These are phyloP conservation scores for Calyptomena viridis DNA, from an alignment of 2,113 vertebrate species.

Conservation along the genomic window DNA sequence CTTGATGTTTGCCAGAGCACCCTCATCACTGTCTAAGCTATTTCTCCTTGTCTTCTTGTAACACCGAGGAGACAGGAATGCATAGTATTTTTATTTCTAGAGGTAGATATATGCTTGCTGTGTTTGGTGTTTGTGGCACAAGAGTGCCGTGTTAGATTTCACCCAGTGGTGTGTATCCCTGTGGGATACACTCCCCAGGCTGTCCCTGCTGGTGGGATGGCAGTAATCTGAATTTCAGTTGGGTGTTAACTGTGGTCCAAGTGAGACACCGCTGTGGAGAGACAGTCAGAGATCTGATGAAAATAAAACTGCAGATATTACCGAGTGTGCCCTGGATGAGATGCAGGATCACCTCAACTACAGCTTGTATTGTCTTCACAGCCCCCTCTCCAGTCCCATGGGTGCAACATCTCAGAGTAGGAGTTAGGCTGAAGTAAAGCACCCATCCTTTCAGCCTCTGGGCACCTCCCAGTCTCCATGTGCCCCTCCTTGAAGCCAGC, in stretches of 20 bases:
- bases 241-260: background rate
- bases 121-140: background rate
- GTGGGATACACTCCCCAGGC: background rate
- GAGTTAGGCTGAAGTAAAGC: background rate
- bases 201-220: background rate
- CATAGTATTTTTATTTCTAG: background rate
- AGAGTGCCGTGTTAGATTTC: background rate
- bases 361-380: background rate
- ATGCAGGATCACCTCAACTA: background rate
- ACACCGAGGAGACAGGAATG: background rate
- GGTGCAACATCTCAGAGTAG: background rate
- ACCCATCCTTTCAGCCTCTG: background rate
- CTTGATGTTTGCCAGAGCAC: background rate
- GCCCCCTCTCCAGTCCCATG: background rate
- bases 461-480: background rate
- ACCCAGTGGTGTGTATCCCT: background rate
- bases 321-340: background rate
- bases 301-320: constrained; percentile 11
- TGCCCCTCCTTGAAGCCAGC: accelerated
- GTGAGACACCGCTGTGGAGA: background rate
- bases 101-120: background rate
- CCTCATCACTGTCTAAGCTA: background rate
- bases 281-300: constrained; percentile 20
- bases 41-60: background rate
- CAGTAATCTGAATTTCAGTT: constrained; percentile 48